Evolutionary conservation across 1,140 invertebrate genomes (phyloP), one percentile per base, ranked within the genome.

Genomic region (Harlomillsia oculata): DNA sequence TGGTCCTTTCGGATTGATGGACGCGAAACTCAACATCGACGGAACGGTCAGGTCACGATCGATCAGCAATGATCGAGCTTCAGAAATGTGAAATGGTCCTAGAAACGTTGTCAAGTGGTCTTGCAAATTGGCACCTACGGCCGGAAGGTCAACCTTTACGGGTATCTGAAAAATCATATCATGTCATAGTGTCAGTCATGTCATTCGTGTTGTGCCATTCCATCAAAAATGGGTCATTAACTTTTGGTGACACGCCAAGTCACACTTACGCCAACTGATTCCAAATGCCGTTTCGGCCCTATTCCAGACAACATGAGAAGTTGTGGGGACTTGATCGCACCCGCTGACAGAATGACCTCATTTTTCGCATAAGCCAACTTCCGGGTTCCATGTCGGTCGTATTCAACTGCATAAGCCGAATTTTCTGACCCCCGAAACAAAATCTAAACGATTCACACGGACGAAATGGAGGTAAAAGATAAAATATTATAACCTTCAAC

Each of bases 241-340:
- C n/a, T n/a, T n/a, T n/a, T n/a, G n/a, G n/a, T n/a, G n/a, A n/a
- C n/a, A n/a, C n/a, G n/a, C n/a, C n/a, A n/a, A n/a, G n/a, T 13
- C 23, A 40, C 16, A 34, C 32, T 20, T 48, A 48, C 45, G 8
- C n/a, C 18, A 5, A 48, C 30, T n/a, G n/a, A 5, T 53, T 66
- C 25, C 3, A 75, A 58, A 54, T 76, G 70, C 2, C 67, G 59
- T 32, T 53, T 64, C 1, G 73, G 72, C 18, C 75, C 75, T 30
- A 76, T 64, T 32, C 74, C 74, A 50, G 73, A 74, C 5, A 76
- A 54, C 68, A 77, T 68, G 6, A 76, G 65, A 4, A 76, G 32
- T 43, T 69, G 63, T 8, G 70, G 69, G 13, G 62, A 63, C 9
- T 57, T 57, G 25, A 71, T 54, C 1, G 59, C 58, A 28, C 70